Percentiles rank a stretch among this genome's conserved stretches.
Conservation (phyloP, 2,113 vertebrate species). For the Oncorhynchus clarkii region DNA sequence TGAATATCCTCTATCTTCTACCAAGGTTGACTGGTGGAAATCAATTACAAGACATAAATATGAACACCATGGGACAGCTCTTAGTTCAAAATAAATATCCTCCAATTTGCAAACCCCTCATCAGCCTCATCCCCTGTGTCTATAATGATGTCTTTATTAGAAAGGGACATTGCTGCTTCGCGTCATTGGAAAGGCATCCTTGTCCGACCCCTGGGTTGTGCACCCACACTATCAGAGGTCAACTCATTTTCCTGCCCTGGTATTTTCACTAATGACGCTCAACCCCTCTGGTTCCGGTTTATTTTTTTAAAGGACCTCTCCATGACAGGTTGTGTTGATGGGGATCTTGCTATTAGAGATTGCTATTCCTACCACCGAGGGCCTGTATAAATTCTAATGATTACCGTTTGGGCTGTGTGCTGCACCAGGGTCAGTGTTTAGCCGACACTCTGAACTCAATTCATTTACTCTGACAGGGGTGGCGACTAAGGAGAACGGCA, state of each 20-base stretch:
- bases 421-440: constrained; percentile 1
- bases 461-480: constrained; percentile 21
- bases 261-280: constrained; percentile 24
- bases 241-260: constrained; percentile 26
- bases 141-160: constrained; percentile 1
- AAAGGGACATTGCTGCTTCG: not conserved
- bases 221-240: constrained; percentile 7
- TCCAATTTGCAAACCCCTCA: not conserved
- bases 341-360: not conserved
- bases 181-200: not conserved
- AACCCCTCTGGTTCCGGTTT: not conserved
- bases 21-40: constrained; percentile 9
- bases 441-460: constrained; percentile 18
- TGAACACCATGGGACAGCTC: not conserved
- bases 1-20: constrained; percentile 5
- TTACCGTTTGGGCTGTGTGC: constrained; percentile 22
- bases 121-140: not conserved
- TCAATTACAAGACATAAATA: constrained; percentile 5
- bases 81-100: not conserved
- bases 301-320: not conserved
- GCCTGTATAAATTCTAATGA: constrained; percentile 16
- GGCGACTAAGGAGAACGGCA: not conserved
- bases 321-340: not conserved
- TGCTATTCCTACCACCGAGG: constrained; percentile 11
- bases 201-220: not conserved